These are phyloP conservation scores for Perca flavescens DNA, from an alignment of 2,113 vertebrate genomes.

Conservation along the genomic window DNA sequence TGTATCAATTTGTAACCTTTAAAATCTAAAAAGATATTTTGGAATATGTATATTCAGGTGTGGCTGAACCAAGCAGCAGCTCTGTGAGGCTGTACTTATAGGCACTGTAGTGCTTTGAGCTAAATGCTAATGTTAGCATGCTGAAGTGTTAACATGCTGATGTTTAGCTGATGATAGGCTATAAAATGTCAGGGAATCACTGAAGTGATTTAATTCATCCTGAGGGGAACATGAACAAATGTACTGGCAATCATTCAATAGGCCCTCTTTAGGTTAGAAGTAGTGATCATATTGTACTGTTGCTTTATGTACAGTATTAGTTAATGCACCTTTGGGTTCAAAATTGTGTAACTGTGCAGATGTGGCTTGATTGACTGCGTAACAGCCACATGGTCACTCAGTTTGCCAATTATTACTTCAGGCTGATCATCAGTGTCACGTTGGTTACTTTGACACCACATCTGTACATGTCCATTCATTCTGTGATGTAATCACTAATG, in stretches of 20 bases:
- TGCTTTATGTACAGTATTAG: neutral
- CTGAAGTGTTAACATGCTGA: neutral
- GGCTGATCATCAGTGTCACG: constrained; percentile 40
- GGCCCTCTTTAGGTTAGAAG: neutral
- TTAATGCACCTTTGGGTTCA: constrained; percentile 12
- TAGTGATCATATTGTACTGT: neutral
- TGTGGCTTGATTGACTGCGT: constrained; percentile 18
- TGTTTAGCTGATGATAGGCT: neutral
- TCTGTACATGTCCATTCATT: constrained; percentile 54
- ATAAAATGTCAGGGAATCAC: neutral
- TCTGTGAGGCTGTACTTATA: neutral
- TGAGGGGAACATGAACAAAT: neutral
- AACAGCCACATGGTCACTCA: constrained; percentile 61
- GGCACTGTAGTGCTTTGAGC: neutral
- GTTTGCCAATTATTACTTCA: constrained; percentile 42
- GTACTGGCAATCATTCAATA: neutral
- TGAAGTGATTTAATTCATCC: neutral
- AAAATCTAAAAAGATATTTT: neutral
- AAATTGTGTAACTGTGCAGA: neutral
- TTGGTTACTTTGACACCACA: constrained; percentile 60
- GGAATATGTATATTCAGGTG: too few species aligned
- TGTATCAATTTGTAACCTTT: neutral
- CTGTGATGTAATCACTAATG: constrained; percentile 70
- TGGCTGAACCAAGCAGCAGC: neutral
- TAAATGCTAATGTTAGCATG: neutral